Evolutionary conservation across 53 echinoderm and acorn worm genomes (phyloP).

Genomic region (Mesocentrotus franciscanus): DNA sequence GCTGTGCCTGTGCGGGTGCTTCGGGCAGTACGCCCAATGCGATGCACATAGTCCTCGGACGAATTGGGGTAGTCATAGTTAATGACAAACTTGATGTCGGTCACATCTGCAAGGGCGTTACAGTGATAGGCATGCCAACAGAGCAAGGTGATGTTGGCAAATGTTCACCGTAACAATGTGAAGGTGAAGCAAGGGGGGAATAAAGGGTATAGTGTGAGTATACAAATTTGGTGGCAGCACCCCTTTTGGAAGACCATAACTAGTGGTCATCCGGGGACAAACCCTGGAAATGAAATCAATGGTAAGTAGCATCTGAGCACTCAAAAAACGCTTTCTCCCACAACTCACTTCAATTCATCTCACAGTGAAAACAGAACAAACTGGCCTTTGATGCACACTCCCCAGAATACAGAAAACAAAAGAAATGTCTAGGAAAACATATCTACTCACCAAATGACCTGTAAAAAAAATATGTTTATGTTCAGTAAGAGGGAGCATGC

Average conservation of each 20-base stretch:
- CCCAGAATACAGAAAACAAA: neutral
- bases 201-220: conserved; percentile 53
- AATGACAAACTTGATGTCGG: conserved; percentile 99
- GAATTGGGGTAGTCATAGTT: conserved; percentile 99
- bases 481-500: conserved; percentile 61
- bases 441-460: conserved; percentile 48
- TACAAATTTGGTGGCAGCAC: conserved; percentile 32
- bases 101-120: conserved; percentile 78
- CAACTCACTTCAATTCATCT: neutral
- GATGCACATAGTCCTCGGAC: conserved; percentile 99
- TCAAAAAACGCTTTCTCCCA: neutral
- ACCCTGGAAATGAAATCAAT: conserved; percentile 28
- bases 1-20: conserved; percentile 94
- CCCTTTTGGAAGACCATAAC: neutral
- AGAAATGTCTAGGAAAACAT: neutral
- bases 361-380: neutral
- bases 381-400: conserved; percentile 58
- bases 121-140: conserved; percentile 66
- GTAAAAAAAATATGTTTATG: conserved; percentile 12
- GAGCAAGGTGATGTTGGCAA: conserved; percentile 57
- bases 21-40: conserved; percentile 98
- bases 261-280: neutral
- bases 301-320: neutral
- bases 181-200: conserved; percentile 50
- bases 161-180: conserved; percentile 56